These are phyloP conservation scores for Byasa hedistus DNA, from an alignment of 2,888 invertebrate genomes.

Conservation along the genomic window DNA sequence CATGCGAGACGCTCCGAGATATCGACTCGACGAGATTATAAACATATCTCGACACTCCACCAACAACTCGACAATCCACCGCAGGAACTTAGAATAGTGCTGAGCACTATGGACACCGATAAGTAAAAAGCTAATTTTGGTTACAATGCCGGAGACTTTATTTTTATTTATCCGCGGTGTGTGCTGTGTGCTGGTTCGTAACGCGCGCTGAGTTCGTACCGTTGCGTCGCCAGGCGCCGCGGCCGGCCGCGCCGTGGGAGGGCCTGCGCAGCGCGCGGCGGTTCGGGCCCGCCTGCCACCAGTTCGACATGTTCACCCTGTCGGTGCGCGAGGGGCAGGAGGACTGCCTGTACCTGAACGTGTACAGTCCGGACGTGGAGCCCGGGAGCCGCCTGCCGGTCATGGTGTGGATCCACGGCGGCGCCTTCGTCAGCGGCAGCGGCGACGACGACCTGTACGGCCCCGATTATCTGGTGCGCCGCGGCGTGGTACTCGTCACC, in stretches of 20 bases:
- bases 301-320: slow-evolving; percentile 40
- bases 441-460: slow-evolving; percentile 57
- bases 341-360: slow-evolving; percentile 67
- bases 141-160: too few species aligned
- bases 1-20: too few species aligned
- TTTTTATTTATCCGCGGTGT: too few species aligned
- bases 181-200: too few species aligned
- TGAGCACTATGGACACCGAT: too few species aligned
- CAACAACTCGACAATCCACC: too few species aligned
- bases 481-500: slow-evolving; percentile 61
- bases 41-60: too few species aligned
- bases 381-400: slow-evolving; percentile 49
- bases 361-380: slow-evolving; percentile 56
- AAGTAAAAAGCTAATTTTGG: too few species aligned
- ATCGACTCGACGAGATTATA: too few species aligned
- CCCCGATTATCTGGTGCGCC: slow-evolving; percentile 60
- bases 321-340: slow-evolving; percentile 44
- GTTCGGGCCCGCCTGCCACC: slow-evolving; percentile 53
- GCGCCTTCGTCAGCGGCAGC: slow-evolving; percentile 54
- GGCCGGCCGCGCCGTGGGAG: slow-evolving; percentile 53
- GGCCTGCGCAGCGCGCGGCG: slow-evolving; percentile 57
- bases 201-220: too few species aligned
- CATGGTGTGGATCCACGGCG: slow-evolving; percentile 67
- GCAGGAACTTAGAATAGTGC: too few species aligned
- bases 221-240: slow-evolving; percentile 52